phyloP scores from a whole-genome alignment of 1,140 invertebrate genomes.

The Steinernema khuongi region DNA sequence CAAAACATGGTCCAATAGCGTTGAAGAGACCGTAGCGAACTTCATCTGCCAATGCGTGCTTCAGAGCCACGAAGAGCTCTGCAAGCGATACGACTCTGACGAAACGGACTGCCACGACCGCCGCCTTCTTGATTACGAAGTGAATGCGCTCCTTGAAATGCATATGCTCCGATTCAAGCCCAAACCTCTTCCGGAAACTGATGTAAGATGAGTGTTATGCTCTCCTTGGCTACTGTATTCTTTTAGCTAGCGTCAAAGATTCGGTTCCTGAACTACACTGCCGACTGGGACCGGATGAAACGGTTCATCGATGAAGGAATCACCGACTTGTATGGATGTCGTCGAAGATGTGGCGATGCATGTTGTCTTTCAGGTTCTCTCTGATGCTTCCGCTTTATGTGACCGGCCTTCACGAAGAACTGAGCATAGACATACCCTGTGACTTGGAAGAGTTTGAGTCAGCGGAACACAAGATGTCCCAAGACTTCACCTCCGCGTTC shows the following conservation, averaged over 20 bases:
- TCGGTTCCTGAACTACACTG: neutral
- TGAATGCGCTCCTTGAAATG: neutral
- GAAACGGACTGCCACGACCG: neutral
- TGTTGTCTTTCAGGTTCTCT: neutral
- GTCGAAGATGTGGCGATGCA: neutral
- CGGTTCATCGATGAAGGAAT: neutral
- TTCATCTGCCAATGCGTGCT: neutral
- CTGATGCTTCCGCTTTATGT: neutral
- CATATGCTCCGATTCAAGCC: neutral
- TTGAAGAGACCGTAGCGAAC: neutral
- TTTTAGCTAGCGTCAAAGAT: neutral
- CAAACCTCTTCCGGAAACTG: neutral
- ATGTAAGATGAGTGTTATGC: neutral
- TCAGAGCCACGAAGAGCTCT: neutral
- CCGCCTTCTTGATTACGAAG: neutral
- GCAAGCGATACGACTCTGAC: neutral
- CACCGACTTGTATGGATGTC: neutral
- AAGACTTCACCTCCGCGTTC: neutral
- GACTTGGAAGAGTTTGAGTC: constrained; percentile 3
- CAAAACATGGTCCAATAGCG: neutral
- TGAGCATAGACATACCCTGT: neutral
- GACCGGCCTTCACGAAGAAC: neutral
- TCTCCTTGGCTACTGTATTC: neutral
- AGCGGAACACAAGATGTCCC: neutral
- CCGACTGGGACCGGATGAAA: neutral